Base-by-base conservation (phyloP, 1,140 invertebrate genomes). In the Drosophila bocki region DNA sequence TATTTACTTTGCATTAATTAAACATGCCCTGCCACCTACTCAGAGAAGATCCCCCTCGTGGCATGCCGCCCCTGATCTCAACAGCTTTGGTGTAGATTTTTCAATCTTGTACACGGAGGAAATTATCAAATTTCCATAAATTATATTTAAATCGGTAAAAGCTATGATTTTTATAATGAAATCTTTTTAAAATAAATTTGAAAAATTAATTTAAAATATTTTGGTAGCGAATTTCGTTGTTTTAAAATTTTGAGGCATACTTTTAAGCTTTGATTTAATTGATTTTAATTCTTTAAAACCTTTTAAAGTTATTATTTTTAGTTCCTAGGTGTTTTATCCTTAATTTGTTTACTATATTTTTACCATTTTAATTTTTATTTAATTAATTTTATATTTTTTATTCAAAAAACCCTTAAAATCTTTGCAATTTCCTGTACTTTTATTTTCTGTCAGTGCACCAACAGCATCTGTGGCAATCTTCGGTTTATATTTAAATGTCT, bases 1-100 rank as follows among this genome's bases (percentile, higher is more conserved):
- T 88, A 88, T 88, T 88, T 88, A 88, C 84, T 88, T 90, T 88
- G 84, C 85, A 88, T 88, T 88, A 88, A 88, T 88, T 88, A 88
- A 88, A 88, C 84, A 88, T 88, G 80, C 85, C 74, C 75, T 61
- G 83, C 83, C 65, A 82, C 83, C 82, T 85, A 85, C 68, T 67
- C 67, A 50, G 47, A 70, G 39, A n/a, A 29, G 35, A 8, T 42
- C 22, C 15, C 15, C 2, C 29, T 35, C 51, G 13, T 54, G 51
- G 51, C 51, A 54, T 5, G 13, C 33, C 37, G 29, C 29, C 37
- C 41, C 9, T 41, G n/a, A 22, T 11, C 57, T 44, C 69, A 45
- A 12, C 57, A 50, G 44, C 64, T 48, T 17, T 17, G 57, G 77
- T 62, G 82, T 84, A 77, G 77, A 86, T 86, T 86, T 86, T 86